A percentile compares a stretch with the other conserved stretches of the same genome.
phyloP scores from a whole-genome alignment of 2,113 vertebrate species.

The Girardinichthys multiradiatus region DNA sequence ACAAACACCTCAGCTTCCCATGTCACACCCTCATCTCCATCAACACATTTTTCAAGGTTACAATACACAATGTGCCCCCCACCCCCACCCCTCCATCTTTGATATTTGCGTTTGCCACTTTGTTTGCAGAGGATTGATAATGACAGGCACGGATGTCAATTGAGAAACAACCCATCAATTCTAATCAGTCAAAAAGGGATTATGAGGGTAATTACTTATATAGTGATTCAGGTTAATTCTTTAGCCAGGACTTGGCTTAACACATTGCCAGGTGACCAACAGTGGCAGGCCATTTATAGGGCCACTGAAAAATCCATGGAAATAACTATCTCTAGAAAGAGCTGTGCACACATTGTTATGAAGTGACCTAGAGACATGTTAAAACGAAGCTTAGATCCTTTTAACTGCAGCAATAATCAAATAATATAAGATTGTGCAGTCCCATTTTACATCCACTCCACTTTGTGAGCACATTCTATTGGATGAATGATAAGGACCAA shows the following conservation, averaged over 20 bases:
- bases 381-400: slow-evolving; percentile 76
- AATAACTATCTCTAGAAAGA: slow-evolving; percentile 51
- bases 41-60: slow-evolving; percentile 61
- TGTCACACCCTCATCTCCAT: slow-evolving; percentile 51
- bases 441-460: slow-evolving; percentile 39
- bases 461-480: slow-evolving; percentile 68
- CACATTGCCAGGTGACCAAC: slow-evolving; percentile 60
- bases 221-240: slow-evolving; percentile 69
- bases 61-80: slow-evolving; percentile 35
- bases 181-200: slow-evolving; percentile 76
- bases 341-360: slow-evolving; percentile 68
- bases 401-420: slow-evolving; percentile 80
- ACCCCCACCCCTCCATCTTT: not conserved
- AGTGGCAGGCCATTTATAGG: slow-evolving; percentile 46
- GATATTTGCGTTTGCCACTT: slow-evolving; percentile 56
- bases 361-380: slow-evolving; percentile 61
- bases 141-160: slow-evolving; percentile 34
- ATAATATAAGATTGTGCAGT: slow-evolving; percentile 78
- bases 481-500: slow-evolving; percentile 74
- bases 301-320: slow-evolving; percentile 49
- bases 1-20: slow-evolving; percentile 56
- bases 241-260: slow-evolving; percentile 59
- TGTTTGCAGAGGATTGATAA: slow-evolving; percentile 46
- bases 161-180: slow-evolving; percentile 58
- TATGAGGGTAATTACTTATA: slow-evolving; percentile 74